Conservation (phyloP, 2,888 invertebrate species). For the Chloromyia formosa region DNA sequence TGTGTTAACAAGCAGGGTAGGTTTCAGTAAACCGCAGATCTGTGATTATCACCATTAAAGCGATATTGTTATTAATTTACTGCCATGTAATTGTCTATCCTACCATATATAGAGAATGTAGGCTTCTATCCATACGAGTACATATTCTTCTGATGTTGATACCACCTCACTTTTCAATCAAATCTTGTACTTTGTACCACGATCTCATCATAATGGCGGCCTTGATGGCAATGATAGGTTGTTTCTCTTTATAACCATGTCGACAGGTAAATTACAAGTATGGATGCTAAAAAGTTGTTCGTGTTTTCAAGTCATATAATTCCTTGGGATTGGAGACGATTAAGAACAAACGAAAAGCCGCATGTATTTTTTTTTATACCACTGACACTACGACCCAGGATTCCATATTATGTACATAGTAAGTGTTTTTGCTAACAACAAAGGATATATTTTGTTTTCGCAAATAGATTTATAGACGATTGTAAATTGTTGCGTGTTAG, state of each 20-base stretch:
- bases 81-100: no score
- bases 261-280: constrained; percentile 42
- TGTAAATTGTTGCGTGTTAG: constrained; percentile 25
- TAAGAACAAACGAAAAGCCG: constrained; percentile 16
- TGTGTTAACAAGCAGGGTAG: no score
- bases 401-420: not conserved
- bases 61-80: no score
- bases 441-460: constrained; percentile 4
- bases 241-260: constrained; percentile 45
- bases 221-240: constrained; percentile 25
- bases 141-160: no score
- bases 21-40: no score
- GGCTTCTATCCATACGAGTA: no score
- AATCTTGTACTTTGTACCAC: not conserved
- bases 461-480: constrained; percentile 13
- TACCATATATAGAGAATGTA: no score
- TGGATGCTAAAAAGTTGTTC: constrained; percentile 30
- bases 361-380: not conserved
- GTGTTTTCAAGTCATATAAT: constrained; percentile 13
- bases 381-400: not conserved
- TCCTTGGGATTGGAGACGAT: constrained; percentile 2
- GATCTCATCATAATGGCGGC: constrained; percentile 25
- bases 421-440: not conserved
- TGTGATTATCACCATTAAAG: no score
- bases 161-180: no score